Evolutionary conservation across 2,113 vertebrate genomes (phyloP).

Genomic region (rabbit (Oryctolagus cuniculus)): DNA sequence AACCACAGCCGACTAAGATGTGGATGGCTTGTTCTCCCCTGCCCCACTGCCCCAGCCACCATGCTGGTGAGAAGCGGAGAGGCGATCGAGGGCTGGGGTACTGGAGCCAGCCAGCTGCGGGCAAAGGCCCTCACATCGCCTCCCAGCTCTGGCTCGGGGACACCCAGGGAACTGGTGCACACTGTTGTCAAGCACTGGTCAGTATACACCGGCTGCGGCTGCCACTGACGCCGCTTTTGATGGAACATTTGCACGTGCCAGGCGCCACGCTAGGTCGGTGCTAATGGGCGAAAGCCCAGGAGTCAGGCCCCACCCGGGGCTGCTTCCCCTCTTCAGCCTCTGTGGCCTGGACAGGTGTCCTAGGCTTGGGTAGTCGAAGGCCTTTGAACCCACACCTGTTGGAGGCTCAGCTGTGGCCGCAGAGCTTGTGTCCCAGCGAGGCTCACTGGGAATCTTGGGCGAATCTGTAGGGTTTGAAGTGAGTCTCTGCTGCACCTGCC

Average conservation of each 20-base stretch:
- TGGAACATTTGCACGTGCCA: accelerated
- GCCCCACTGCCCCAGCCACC: no score
- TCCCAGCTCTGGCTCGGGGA: neutral
- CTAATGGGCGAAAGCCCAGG: neutral
- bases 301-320: no score
- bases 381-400: neutral
- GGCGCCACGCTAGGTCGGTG: neutral
- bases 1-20: neutral
- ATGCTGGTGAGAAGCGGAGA: neutral
- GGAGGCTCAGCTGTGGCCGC: neutral
- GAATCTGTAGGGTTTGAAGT: neutral
- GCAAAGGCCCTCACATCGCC: neutral
- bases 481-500: neutral
- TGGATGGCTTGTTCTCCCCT: neutral
- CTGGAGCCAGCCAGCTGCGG: neutral
- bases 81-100: neutral
- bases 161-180: accelerated
- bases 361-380: neutral
- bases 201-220: accelerated
- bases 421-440: accelerated
- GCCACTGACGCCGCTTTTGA: accelerated
- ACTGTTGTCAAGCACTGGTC: accelerated
- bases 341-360: accelerated
- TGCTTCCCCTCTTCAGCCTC: neutral
- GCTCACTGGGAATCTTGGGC: neutral